Base-by-base conservation (phyloP, 2,888 invertebrate species). In the Thumatha senex region DNA sequence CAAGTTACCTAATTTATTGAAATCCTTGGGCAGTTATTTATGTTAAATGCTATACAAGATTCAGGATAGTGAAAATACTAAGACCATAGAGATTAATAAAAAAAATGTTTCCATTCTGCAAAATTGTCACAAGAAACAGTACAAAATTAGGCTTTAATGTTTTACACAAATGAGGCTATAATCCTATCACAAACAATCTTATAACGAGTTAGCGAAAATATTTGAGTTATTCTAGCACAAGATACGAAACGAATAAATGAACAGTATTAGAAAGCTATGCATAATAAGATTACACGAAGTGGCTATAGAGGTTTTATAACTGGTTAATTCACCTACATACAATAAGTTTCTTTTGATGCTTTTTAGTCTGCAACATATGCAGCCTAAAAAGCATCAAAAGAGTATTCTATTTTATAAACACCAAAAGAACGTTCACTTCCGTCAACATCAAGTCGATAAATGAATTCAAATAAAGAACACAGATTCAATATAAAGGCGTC, bases 401-500 rank as follows among this genome's bases (percentile, higher is more conserved):
- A 36, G 34, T 14, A 18, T 34, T 12, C 15, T 18, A 2, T 11
- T 1, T 12, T 18, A 3, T n/a, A 40, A 4, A 46, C 12, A 24
- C 11, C 11, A 24, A 7, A 48, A 18, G 7, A n/a, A 49, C 44
- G 43, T 40, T 30, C n/a, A 29, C 24, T 36, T n/a, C n/a, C 10
- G 7, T 39, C 43, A 40, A 49, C 31, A 36, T 1, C 36, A 33
- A 36, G 5, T 8, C 40, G 15, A 30, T 18, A n/a, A 44, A 34
- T 44, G 43, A 48, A 46, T 42, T 41, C 33, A 49, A 41, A 46
- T 40, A 49, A 49, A 49, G 31, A 60, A 51, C 51, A 57, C 30
- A 30, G 46, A 52, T 56, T 54, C 35, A 42, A 56, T 54, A 50
- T 18, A 24, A 51, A 46, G 51, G 50, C 38, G 63, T 64, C n/a